Evolutionary conservation across 2,888 invertebrate genomes (phyloP), one percentile per base, ranked within the genome.

Genomic region (Agrochola macilenta): DNA sequence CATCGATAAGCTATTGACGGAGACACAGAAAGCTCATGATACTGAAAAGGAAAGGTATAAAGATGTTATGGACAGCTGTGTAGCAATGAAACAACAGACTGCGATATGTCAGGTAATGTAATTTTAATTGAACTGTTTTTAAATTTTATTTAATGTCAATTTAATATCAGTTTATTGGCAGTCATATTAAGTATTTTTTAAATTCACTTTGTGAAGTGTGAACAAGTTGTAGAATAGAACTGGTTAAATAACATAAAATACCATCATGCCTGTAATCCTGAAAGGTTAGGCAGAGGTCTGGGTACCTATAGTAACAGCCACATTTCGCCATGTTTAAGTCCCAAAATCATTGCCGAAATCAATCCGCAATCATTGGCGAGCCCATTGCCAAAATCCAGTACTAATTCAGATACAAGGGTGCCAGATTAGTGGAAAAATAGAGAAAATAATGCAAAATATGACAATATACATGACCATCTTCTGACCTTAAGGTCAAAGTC

Each of bases 31-130:
- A 82, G 89, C 92, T 17, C 92, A 94, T 78, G 93, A 94, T 26
- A 58, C 84, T 26, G 95, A 95, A 73, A 95, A 94, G 76, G 93
- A 92, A 43, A 92, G 87, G 43, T 94, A 93, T 76, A 94, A 93
- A 81, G 96, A 95, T 60, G 91, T 95, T 8, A 93, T 95, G 93
- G 96, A 96, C 39, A 94, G 93, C 77, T 95, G 95, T 89, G 90
- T 93, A 11, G 94, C 94, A 5, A 94, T 96, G 94, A 95, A 95
- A 87, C 95, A 95, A 79, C 95, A 95, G 78, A 90, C 93, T 60
- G 70, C 89, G 26, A 88, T 95, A 64, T 96, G 96, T 82, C 95
- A 96, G 93, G 96, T 96, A 89, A 75, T 30, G 14, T n/a, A 17
- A 30, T 23, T 35, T 61, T n/a, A 9, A 54, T 46, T 35, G 5